Percentiles rank a stretch among this genome's conserved stretches.
Evolutionary conservation across 1,140 invertebrate genomes (phyloP).

Genomic region (Achroia grisella): DNA sequence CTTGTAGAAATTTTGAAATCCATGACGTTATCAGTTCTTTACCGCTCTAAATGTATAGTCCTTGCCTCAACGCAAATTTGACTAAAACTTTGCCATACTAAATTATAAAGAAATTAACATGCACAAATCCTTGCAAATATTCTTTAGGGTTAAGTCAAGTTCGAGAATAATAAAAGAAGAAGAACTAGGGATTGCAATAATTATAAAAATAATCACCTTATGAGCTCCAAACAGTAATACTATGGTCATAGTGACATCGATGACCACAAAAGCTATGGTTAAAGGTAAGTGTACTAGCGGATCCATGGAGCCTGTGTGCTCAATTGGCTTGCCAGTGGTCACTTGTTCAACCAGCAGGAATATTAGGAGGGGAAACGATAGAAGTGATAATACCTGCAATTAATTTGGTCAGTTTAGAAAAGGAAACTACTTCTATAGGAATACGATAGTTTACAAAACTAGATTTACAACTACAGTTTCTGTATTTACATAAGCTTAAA

Average conservation of each 20-base stretch:
- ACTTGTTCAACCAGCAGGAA: conserved; percentile 26
- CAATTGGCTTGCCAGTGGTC: conserved; percentile 8
- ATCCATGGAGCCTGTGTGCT: conserved; percentile 5
- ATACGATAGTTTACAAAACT: not conserved
- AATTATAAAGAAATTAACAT: no score
- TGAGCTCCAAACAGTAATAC: conserved; percentile 33
- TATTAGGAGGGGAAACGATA: conserved; percentile 29
- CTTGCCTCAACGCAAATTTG: no score
- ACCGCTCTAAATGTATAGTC: no score
- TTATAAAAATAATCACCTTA: conserved; percentile 16
- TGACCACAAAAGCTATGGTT: conserved; percentile 18
- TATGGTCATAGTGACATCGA: conserved; percentile 31
- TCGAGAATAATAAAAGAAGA: not conserved
- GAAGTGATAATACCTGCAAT: conserved; percentile 27
- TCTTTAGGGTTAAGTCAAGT: no score
- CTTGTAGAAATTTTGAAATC: no score
- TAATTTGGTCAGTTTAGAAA: conserved; percentile 4
- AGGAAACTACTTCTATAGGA: not conserved
- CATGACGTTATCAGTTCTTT: no score
- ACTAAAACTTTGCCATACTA: no score
- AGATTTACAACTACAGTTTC: no score
- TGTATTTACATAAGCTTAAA: no score
- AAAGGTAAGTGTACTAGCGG: conserved; percentile 23
- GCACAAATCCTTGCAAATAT: no score
- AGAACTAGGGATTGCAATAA: not conserved